Conservation (phyloP, 1,140 invertebrate genomes). For the Drosophila triauraria region DNA sequence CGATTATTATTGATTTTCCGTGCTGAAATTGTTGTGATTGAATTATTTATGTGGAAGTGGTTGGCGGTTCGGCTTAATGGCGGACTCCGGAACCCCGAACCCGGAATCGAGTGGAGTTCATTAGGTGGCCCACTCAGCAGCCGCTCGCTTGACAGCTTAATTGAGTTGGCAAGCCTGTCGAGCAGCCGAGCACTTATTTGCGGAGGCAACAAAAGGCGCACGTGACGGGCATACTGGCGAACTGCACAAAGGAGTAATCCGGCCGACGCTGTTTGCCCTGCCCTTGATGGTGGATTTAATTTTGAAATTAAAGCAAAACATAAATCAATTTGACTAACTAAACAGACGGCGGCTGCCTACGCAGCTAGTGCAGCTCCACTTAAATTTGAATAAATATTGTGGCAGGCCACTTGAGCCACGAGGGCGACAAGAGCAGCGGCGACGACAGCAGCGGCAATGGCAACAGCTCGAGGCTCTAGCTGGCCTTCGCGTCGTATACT, state of each 20-base stretch:
- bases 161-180: constrained; percentile 58
- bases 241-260: constrained; percentile 12
- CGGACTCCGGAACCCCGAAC: neutral
- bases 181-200: constrained; percentile 54
- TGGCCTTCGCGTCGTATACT: constrained; percentile 72
- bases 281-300: constrained; percentile 56
- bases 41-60: constrained; percentile 62
- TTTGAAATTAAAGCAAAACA: constrained; percentile 67
- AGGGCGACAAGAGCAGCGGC: constrained; percentile 27
- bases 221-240: constrained; percentile 43
- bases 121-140: constrained; percentile 39
- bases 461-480: constrained; percentile 46
- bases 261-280: constrained; percentile 38
- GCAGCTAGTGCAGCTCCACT: constrained; percentile 29
- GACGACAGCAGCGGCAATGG: constrained; percentile 10
- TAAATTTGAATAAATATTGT: constrained; percentile 74
- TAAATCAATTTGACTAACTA: constrained; percentile 76
- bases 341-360: constrained; percentile 38
- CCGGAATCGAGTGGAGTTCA: constrained; percentile 26
- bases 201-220: constrained; percentile 55
- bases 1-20: constrained; percentile 78
- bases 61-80: constrained; percentile 21
- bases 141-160: constrained; percentile 38
- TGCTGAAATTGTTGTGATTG: constrained; percentile 63
- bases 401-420: constrained; percentile 53